Conservation (phyloP, 1,140 invertebrate species). For the Zaprionus kolodkinae region DNA sequence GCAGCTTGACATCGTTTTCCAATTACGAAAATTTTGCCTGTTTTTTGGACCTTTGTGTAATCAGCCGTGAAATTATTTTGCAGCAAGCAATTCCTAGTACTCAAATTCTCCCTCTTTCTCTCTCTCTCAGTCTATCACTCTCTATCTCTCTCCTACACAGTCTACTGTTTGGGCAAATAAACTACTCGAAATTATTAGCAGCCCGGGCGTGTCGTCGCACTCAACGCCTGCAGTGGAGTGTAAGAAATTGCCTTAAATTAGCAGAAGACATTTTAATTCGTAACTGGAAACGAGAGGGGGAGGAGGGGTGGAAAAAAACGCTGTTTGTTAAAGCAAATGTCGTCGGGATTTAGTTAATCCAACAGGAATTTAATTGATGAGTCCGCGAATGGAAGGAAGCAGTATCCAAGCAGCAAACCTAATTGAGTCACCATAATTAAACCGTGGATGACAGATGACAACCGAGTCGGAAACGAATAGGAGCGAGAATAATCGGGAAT, state of each 20-base stretch:
- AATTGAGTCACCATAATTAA: slow-evolving; percentile 14
- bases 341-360: slow-evolving; percentile 5
- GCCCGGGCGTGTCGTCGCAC: neutral
- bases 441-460: neutral
- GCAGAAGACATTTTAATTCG: slow-evolving; percentile 33
- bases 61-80: slow-evolving; percentile 66
- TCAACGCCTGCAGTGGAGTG: slow-evolving; percentile 14
- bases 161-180: slow-evolving; percentile 47
- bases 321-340: slow-evolving; percentile 3
- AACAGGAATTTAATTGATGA: slow-evolving; percentile 2
- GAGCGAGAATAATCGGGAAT: neutral
- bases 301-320: neutral
- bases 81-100: slow-evolving; percentile 25
- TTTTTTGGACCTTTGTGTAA: slow-evolving; percentile 49
- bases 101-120: neutral
- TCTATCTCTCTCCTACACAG: neutral
- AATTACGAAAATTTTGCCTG: slow-evolving; percentile 53
- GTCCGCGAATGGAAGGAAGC: neutral
- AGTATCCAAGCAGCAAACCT: neutral
- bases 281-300: slow-evolving; percentile 1
- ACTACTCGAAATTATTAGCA: slow-evolving; percentile 49
- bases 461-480: neutral
- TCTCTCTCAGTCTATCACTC: neutral
- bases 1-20: slow-evolving; percentile 69
- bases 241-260: slow-evolving; percentile 36